Base-by-base conservation (phyloP, 1,140 invertebrate species). In the Cydia fagiglandana region DNA sequence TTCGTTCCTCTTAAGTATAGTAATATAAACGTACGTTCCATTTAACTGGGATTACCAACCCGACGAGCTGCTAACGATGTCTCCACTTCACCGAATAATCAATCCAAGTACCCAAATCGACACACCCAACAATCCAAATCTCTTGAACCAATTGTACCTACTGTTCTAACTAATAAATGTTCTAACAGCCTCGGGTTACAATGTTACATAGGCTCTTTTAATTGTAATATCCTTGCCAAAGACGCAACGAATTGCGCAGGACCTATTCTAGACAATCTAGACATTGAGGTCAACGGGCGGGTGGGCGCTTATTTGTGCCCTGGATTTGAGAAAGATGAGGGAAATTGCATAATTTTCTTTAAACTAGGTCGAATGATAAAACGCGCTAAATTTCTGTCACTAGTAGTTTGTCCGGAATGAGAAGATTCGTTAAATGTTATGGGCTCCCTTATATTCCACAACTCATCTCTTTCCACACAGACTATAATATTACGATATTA, bases 201-300 rank as follows among this genome's bases (percentile, higher is more conserved):
- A 20, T 61, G 17, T 15, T 4, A 61, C 53, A n/a, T 61, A 61
- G 53, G 53, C 9, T 20, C 4, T 61, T 20, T 1, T 61, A 2
- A 61, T 9, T 61, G 17, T 61, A 53, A 53, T n/a, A 15, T n/a
- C n/a, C n/a, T n/a, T n/a, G n/a, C n/a, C n/a, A n/a, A n/a, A n/a
- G n/a, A n/a, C 50, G 50, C 15, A 53, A 4, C n/a, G 50, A 17
- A 53, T 53, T 53, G 50, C 50, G 50, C 50, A 53, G 50, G 50
- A 53, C 50, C 0, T 2, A 0, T 24, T 24, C 24, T 24, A 24
- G 24, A 24, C 24, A 24, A 17, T 15, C 45, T n/a, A 53, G 50
- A n/a, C 50, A 53, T 53, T 53, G 50, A 53, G 50, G 50, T 53
- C n/a, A 53, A 53, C 50, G n/a, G 50, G 6, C 45, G 45, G n/a